Conservation (phyloP, 2,888 invertebrate species). For the Sesia apiformis region DNA sequence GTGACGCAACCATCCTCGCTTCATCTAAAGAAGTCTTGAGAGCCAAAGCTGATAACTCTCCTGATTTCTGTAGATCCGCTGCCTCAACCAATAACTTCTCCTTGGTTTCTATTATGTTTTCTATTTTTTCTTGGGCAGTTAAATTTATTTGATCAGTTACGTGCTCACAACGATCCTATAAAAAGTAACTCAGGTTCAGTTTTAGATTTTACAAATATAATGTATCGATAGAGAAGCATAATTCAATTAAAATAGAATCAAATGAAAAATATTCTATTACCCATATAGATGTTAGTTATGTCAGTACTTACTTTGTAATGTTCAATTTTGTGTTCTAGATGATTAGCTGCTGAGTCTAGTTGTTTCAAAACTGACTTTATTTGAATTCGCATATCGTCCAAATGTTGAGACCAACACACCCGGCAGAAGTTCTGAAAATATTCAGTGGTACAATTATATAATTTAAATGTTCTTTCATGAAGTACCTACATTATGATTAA, state of each 20-base stretch:
- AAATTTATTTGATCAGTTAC: conserved; percentile 67
- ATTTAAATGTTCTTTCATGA: no score
- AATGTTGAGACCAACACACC: conserved; percentile 76
- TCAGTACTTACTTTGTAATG: conserved; percentile 61
- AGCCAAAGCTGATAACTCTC: conserved; percentile 58
- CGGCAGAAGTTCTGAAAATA: conserved; percentile 70
- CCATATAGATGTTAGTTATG: no score
- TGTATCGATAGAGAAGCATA: no score
- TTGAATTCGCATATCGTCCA: conserved; percentile 74
- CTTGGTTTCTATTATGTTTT: conserved; percentile 56
- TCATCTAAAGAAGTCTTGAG: conserved; percentile 57
- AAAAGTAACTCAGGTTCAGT: not conserved
- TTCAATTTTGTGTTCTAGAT: conserved; percentile 71
- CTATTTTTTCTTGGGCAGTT: conserved; percentile 69
- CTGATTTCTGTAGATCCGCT: conserved; percentile 46
- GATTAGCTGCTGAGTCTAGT: conserved; percentile 63
- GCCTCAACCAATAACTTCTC: conserved; percentile 54
- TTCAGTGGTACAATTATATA: no score
- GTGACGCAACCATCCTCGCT: conserved; percentile 51
- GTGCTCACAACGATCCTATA: conserved; percentile 67
- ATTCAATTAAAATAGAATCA: no score
- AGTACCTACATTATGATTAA: no score
- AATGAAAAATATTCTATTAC: no score
- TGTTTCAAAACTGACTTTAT: conserved; percentile 71
- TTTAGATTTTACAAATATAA: no score